Evolutionary conservation across 1,140 invertebrate species (phyloP), one percentile per base, ranked within the genome.

Genomic region (Panulirus ornatus): DNA sequence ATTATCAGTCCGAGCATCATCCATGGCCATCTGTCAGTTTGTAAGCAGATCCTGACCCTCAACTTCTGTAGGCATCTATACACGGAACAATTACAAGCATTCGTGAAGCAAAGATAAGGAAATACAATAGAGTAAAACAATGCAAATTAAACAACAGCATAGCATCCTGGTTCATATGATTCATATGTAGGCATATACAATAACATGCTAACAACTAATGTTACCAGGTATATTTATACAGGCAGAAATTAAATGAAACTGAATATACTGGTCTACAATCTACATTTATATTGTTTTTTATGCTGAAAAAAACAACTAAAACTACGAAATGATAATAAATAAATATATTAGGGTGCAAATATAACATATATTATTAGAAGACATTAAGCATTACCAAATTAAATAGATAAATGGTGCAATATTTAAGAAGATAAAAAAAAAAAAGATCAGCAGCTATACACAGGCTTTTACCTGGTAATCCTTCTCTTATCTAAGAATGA

Each of bases 401-500:
- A 5, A 47, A 47, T 5, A 6, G 44, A 47, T 5, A 14, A 14
- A 58, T 58, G 11, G 3, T 58, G 19, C 70, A 73, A 73, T 5
- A 73, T 9, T 58, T 5, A 40, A 34, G 27, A 73, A 73, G 5
- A 30, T 36, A 34, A 73, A n/a, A 14, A 58, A 58, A 58, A 34
- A 66, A 66, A 5, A 27, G 63, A 22, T 66, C 8, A 16, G 3
- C 30, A 22, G 5, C 30, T 30, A 66, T 5, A 66, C 5, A 66
- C 27, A 30, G 11, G 70, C 78, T 94, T n/a, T n/a, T 95, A 98
- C 97, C 97, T 98, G 78, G 98, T 98, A 92, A 98, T 98, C 91
- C 97, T 95, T 79, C 98, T 95, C 93, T 97, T 95, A 93, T 98
- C 97, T 51, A 98, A 94, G 94, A 98, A 98, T 93, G 97, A 98